Percentiles rank a stretch among this genome's conserved stretches.
These are phyloP conservation scores for Oppia nitens DNA, from an alignment of 1,140 invertebrate genomes.

Conservation along the genomic window DNA sequence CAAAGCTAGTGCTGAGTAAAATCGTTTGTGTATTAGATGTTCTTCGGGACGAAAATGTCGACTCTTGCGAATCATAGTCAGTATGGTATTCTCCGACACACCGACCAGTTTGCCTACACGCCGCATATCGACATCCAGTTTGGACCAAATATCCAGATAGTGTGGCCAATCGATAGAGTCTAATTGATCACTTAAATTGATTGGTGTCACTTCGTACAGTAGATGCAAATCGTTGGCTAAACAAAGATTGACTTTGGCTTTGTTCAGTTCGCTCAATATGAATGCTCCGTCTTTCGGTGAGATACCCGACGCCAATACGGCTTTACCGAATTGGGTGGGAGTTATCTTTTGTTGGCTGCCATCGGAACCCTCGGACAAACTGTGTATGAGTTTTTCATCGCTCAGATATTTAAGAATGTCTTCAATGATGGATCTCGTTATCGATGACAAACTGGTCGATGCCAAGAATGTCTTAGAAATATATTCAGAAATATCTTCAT, in stretches of 20 bases:
- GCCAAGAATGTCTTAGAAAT: conserved; percentile 53
- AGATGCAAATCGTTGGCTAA: conserved; percentile 88
- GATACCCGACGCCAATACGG: conserved; percentile 78
- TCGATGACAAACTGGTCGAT: not conserved
- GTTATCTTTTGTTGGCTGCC: conserved; percentile 24
- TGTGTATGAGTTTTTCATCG: not conserved
- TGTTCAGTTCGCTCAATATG: conserved; percentile 75
- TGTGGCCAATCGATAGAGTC: conserved; percentile 63
- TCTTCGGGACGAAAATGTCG: conserved; percentile 30
- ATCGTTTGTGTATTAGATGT: conserved; percentile 45
- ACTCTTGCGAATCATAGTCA: conserved; percentile 52
- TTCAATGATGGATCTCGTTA: not conserved
- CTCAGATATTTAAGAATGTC: conserved; percentile 2
- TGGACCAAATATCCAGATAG: conserved; percentile 66
- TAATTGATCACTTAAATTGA: conserved; percentile 19
- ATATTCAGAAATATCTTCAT: conserved; percentile 55
- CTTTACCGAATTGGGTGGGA: conserved; percentile 70
- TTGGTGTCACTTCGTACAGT: conserved; percentile 58
- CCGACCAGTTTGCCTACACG: conserved; percentile 79
- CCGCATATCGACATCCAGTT: conserved; percentile 53
- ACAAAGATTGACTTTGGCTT: conserved; percentile 71
- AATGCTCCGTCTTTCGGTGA: conserved; percentile 74
- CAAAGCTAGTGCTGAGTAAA: conserved; percentile 78
- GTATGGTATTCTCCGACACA: conserved; percentile 70
- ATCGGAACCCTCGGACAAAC: not conserved